Evolutionary conservation across 2,113 vertebrate genomes (phyloP).

Genomic region (Micromys minutus): DNA sequence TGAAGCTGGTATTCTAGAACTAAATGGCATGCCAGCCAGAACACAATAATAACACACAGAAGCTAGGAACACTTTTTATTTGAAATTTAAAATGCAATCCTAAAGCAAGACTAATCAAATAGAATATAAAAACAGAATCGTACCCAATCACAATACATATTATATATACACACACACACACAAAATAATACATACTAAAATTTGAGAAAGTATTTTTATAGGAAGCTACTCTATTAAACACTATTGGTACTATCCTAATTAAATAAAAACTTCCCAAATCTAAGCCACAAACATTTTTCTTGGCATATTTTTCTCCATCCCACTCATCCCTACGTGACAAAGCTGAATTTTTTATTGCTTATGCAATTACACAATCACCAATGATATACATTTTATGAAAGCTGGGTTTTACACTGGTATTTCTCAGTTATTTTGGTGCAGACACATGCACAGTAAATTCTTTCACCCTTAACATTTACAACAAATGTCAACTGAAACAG

Average conservation of each 20-base stretch:
- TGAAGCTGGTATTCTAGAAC: neutral
- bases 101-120: neutral
- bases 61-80: too few species aligned
- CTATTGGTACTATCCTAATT: neutral
- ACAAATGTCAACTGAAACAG: neutral
- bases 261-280: neutral
- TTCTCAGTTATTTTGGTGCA: neutral
- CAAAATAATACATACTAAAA: neutral
- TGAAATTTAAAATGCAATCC: neutral
- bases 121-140: neutral
- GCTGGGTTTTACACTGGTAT: neutral
- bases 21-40: neutral
- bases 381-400: neutral
- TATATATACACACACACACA: neutral
- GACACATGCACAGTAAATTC: neutral
- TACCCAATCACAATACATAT: neutral
- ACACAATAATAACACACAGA: neutral
- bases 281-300: neutral
- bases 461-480: neutral
- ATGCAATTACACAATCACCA: neutral
- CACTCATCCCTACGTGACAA: neutral
- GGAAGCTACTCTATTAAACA: neutral
- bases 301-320: neutral
- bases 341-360: neutral
- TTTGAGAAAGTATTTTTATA: neutral